Evolutionary conservation across 2,113 vertebrate genomes (phyloP).

Genomic region (Pomatorhinus ruficollis): DNA sequence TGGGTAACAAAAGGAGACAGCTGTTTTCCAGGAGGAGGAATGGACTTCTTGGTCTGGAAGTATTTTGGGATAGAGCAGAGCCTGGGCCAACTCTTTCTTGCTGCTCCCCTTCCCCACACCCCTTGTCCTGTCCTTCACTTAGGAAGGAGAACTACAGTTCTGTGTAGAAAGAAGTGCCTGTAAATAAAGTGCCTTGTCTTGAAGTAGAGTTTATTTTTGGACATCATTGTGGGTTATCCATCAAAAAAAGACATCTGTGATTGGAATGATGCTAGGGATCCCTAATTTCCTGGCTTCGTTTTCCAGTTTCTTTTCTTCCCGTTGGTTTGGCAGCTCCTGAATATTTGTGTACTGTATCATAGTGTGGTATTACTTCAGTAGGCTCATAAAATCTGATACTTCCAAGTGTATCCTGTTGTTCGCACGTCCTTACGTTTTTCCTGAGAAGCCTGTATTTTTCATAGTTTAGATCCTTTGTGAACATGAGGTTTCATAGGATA

Average conservation of each 20-base stretch:
- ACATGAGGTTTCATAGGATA: background rate
- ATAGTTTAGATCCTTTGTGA: background rate
- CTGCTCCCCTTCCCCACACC: background rate
- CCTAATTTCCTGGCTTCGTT: background rate
- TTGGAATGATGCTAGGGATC: background rate
- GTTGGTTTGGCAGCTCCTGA: background rate
- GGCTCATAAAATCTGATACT: background rate
- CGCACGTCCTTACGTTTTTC: background rate
- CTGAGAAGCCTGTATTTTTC: background rate
- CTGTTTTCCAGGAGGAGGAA: background rate
- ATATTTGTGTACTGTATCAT: background rate
- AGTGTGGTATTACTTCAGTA: background rate
- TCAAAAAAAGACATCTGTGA: background rate
- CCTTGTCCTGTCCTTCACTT: background rate
- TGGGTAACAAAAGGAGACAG: background rate
- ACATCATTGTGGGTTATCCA: background rate
- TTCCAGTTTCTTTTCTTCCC: background rate
- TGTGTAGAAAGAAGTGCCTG: background rate
- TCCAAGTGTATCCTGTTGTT: background rate
- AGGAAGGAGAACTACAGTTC: background rate
- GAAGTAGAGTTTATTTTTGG: constrained; percentile 16
- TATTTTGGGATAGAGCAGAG: background rate
- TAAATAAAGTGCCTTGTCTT: background rate
- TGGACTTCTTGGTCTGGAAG: background rate
- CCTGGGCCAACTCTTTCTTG: background rate